A percentile compares a stretch with the other conserved stretches of the same genome.
These are phyloP conservation scores for Girardinus metallicus DNA, from an alignment of 2,797 vertebrate species.

Conservation along the genomic window DNA sequence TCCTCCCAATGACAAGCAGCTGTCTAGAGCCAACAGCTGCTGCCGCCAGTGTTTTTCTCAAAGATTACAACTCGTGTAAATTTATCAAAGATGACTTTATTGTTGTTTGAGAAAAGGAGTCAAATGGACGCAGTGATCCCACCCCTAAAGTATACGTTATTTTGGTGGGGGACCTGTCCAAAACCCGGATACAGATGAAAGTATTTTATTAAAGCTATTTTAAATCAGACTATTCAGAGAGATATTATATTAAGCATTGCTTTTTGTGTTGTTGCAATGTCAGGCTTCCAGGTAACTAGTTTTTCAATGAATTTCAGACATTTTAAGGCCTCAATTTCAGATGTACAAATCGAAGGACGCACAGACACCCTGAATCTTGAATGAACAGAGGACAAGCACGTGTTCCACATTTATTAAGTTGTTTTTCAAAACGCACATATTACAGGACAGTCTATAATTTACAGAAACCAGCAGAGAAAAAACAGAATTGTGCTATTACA, in stretches of 20 bases:
- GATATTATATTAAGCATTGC: background rate
- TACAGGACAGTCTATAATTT: conserved; percentile 64
- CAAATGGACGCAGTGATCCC: background rate
- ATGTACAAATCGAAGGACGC: no score
- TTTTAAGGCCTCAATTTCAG: no score
- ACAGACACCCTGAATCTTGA: background rate
- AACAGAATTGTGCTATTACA: conserved; percentile 74
- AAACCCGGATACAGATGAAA: no score
- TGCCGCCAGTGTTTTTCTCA: conserved; percentile 3
- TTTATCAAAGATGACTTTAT: conserved; percentile 2
- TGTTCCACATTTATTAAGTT: conserved; percentile 73
- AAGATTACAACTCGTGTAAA: background rate
- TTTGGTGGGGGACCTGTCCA: background rate
- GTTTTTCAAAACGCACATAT: conserved; percentile 61
- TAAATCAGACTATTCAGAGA: background rate
- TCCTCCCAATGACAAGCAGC: conserved; percentile 47
- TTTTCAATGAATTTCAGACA: background rate
- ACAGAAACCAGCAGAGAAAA: conserved; percentile 70
- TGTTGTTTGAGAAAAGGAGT: conserved; percentile 4
- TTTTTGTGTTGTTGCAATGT: background rate
- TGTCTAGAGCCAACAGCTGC: conserved; percentile 52
- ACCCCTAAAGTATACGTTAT: no score
- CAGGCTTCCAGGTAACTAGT: background rate
- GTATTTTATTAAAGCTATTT: background rate
- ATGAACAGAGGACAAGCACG: conserved; percentile 43